Evolutionary conservation across 2,797 vertebrate species (phyloP).

Genomic region (Parambassis ranga): DNA sequence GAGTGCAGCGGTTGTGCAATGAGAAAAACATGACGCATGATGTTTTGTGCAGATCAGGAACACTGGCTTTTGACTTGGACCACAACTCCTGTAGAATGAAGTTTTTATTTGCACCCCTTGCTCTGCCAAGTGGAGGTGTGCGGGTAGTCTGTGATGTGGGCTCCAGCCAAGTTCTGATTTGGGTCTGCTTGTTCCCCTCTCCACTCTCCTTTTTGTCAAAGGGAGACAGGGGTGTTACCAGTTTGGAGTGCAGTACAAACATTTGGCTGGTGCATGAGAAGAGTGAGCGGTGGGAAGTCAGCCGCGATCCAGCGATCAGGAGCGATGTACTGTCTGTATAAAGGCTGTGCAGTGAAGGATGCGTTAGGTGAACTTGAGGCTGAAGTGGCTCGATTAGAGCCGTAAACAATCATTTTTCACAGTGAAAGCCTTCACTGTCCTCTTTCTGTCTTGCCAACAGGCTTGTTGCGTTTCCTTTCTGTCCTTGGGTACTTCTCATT

Average conservation of each 20-base stretch:
- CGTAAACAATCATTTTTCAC: neutral
- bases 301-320: slow-evolving; percentile 25
- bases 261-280: slow-evolving; percentile 38
- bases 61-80: slow-evolving; percentile 9
- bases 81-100: slow-evolving; percentile 18
- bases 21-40: neutral
- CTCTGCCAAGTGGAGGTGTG: slow-evolving; percentile 15
- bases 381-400: neutral
- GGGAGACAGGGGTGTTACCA: slow-evolving; percentile 9
- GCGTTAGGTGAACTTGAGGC: too few relatives aligned
- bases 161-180: slow-evolving; percentile 44
- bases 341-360: too few relatives aligned
- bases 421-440: neutral
- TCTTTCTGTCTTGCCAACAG: neutral
- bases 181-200: slow-evolving; percentile 39
- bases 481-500: neutral
- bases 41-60: neutral
- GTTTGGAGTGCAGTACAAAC: slow-evolving; percentile 42
- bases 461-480: neutral
- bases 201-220: slow-evolving; percentile 26
- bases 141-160: slow-evolving; percentile 17
- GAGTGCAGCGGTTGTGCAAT: slow-evolving; percentile 13
- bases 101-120: slow-evolving; percentile 28
- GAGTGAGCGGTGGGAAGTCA: slow-evolving; percentile 36
- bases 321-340: slow-evolving; percentile 46